Evolutionary conservation across 2,797 vertebrate genomes (phyloP).

Genomic region (Lophotriccus pileatus): DNA sequence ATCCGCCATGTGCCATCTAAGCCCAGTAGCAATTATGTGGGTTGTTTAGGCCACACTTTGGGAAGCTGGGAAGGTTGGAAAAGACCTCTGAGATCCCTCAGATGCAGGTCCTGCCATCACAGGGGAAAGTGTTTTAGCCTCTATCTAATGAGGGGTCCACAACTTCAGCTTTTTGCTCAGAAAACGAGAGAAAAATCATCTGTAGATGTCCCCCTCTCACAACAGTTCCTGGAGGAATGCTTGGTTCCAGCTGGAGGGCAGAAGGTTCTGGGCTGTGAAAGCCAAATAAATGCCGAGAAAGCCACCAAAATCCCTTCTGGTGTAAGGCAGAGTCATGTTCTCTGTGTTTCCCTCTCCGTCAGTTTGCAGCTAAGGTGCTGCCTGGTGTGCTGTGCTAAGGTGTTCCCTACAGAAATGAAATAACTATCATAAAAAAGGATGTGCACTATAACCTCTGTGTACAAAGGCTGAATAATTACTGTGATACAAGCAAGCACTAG

Average conservation of each 20-base stretch:
- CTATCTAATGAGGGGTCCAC: neutral
- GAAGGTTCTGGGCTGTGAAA: neutral
- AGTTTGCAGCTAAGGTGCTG: neutral
- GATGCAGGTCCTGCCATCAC: neutral
- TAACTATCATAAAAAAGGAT: neutral
- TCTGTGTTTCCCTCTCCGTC: neutral
- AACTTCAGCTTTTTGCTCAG: neutral
- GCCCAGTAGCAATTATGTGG: neutral
- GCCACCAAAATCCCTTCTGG: neutral
- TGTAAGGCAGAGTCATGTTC: neutral
- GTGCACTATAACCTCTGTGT: neutral
- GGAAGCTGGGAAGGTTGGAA: neutral
- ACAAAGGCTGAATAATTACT: neutral
- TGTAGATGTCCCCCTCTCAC: rapidly evolving
- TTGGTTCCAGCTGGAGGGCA: neutral
- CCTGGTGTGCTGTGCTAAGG: neutral
- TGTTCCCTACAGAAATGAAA: neutral
- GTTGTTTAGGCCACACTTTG: neutral
- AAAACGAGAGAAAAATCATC: neutral
- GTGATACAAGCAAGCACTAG: neutral
- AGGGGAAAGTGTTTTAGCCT: neutral
- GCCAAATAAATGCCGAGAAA: neutral
- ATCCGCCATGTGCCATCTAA: neutral
- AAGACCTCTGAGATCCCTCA: neutral
- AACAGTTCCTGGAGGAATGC: neutral